Percentiles rank a stretch among this genome's conserved stretches.
Evolutionary conservation across 2,888 invertebrate genomes (phyloP).

Genomic region (Bugula neritina): DNA sequence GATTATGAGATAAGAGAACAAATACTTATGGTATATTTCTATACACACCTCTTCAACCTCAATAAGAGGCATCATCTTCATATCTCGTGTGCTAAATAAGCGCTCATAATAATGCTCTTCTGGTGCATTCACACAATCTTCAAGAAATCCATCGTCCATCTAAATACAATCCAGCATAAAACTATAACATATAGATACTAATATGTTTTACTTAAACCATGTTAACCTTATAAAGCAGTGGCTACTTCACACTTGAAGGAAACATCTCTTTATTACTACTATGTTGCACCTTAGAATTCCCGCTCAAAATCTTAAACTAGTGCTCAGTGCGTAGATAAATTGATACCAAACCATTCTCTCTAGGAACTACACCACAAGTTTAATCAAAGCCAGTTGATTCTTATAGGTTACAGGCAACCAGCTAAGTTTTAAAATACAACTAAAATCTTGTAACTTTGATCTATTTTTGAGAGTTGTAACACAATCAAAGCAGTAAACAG

Average conservation of each 20-base stretch:
- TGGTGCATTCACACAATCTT: slow-evolving; percentile 37
- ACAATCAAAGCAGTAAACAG: neutral
- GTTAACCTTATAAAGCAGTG: too few species aligned
- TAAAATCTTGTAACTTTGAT: neutral
- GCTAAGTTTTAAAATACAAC: neutral
- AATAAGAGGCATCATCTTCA: slow-evolving; percentile 5
- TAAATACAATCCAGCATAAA: slow-evolving; percentile 32
- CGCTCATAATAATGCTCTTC: slow-evolving; percentile 7
- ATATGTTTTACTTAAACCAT: too few species aligned
- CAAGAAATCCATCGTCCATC: slow-evolving; percentile 51
- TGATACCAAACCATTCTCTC: neutral
- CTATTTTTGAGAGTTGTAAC: neutral
- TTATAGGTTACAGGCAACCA: slow-evolving; percentile 8
- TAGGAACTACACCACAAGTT: slow-evolving; percentile 5
- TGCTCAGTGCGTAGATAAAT: neutral
- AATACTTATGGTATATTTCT: neutral
- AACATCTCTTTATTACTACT: too few species aligned
- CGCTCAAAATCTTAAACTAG: neutral
- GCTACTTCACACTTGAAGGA: too few species aligned
- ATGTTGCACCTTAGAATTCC: too few species aligned
- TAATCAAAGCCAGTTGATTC: slow-evolving; percentile 12
- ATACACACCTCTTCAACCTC: slow-evolving; percentile 13
- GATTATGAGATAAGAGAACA: neutral
- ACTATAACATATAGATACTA: too few species aligned
- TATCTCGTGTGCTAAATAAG: neutral